Base-by-base conservation (phyloP, 2,888 invertebrate genomes). In the Graphium colonna region DNA sequence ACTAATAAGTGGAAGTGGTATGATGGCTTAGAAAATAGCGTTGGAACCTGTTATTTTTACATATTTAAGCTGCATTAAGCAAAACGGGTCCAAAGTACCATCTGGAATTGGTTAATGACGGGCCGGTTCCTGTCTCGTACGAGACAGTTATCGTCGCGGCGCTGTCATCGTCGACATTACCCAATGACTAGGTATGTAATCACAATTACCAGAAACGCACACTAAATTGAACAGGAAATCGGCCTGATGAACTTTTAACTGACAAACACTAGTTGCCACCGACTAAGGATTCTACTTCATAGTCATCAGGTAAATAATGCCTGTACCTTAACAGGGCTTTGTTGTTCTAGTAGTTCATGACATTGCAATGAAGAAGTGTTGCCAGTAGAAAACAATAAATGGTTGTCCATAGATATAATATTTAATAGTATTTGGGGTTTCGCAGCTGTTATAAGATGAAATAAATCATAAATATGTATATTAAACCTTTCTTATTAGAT, bases 101-200 rank as follows among this genome's bases (percentile, higher is more conserved):
- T 63, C 64, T 69, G 75, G 71, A 84, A 87, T 87, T 87, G 85
- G 82, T 80, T 82, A 87, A 87, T 86, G 74, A 74, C 65, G 57
- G 68, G 57, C 67, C 63, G 68, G 83, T 85, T 86, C 82, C 85
- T 78, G 83, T 71, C 69, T 67, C 64, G 67, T 70, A 66, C 69
- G 63, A 65, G 71, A 67, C 72, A 67, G 72, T 76, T 75, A 79
- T 83, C 79, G 84, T 79, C 73, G 76, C 65, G 68, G 73, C 75
- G 71, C 63, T 75, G 72, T 70, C 75, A 71, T 68, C 65, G 68
- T 62, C 58, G 65, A 65, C 64, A 80, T 85, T 82, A 79, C 67
- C 75, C 77, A 85, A 80, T 83, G 70, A 78, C 73, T 68, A 62
- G 73, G 68, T 68, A 71, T 64, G 65, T 77, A 71, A 77, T 77